These are phyloP conservation scores for Tridacna gigas DNA, from an alignment of 2,888 invertebrate genomes.

Conservation along the genomic window DNA sequence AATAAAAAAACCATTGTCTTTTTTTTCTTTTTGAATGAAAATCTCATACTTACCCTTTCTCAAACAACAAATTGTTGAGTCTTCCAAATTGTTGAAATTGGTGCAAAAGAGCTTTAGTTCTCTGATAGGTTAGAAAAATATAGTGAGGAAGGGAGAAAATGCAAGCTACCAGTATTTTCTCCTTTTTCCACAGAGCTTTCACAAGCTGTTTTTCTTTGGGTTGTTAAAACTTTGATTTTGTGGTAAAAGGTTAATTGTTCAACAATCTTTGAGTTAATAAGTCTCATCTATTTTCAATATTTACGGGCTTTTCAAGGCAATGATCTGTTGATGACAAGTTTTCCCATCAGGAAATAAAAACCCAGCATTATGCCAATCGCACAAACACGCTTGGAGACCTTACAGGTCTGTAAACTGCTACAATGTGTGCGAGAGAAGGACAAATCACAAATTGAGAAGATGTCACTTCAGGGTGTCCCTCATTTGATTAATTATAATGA, in stretches of 20 bases:
- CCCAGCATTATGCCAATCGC: conserved; percentile 82
- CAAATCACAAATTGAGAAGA: conserved; percentile 82
- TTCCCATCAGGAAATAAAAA: background rate
- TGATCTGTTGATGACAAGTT: background rate
- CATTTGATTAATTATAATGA: conserved; percentile 85
- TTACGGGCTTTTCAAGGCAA: background rate
- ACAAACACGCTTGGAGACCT: conserved; percentile 81
- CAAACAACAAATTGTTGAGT: background rate
- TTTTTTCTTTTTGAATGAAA: too few species aligned
- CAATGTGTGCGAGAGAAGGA: conserved; percentile 84
- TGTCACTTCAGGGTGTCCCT: conserved; percentile 83
- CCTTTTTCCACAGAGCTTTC: background rate
- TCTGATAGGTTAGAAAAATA: background rate
- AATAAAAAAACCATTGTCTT: too few species aligned
- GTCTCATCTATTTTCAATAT: background rate
- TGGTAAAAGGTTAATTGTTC: background rate
- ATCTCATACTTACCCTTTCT: too few species aligned
- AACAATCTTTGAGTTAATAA: too few species aligned
- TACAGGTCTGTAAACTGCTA: conserved; percentile 84
- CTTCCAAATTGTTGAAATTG: background rate
- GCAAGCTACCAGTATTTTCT: background rate
- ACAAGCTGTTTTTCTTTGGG: background rate
- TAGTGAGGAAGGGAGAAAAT: background rate
- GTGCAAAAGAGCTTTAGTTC: background rate
- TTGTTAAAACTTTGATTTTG: too few species aligned